Conservation (phyloP, 2,113 vertebrate species). For the Rhinolophus ferrumequinum region DNA sequence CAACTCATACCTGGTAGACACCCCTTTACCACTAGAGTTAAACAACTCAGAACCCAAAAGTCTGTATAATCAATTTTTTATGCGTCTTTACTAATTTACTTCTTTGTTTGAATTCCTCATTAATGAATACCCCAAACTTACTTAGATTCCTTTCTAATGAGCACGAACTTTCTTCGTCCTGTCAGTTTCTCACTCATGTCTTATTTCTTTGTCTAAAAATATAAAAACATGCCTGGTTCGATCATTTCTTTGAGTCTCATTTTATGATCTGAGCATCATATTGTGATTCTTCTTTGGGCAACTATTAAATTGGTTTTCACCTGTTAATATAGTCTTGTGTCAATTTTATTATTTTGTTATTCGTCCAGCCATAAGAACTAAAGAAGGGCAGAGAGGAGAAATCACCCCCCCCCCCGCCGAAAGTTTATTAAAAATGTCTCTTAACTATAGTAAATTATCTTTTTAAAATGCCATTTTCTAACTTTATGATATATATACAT, state of each 20-base stretch:
- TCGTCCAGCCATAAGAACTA: neutral
- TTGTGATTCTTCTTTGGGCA: neutral
- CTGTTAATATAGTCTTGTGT: neutral
- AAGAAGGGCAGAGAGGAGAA: neutral
- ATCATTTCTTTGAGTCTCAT: neutral
- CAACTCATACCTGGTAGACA: neutral
- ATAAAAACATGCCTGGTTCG: neutral
- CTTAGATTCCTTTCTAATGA: neutral
- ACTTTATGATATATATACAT: neutral
- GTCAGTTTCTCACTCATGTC: neutral
- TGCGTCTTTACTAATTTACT: neutral
- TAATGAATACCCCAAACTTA: no score
- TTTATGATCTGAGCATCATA: no score
- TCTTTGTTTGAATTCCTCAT: neutral
- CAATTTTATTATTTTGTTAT: neutral
- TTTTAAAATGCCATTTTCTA: neutral
- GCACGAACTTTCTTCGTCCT: neutral
- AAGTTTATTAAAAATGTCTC: neutral
- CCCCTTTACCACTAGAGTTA: neutral
- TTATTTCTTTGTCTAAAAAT: neutral
- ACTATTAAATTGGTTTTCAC: neutral
- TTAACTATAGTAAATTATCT: neutral
- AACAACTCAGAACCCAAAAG: neutral
- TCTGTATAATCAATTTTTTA: neutral
- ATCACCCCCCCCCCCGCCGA: neutral